A percentile compares a stretch with the other conserved stretches of the same genome.
These are phyloP conservation scores for Trichogramma dendrolimi DNA, from an alignment of 2,888 invertebrate species.

Conservation along the genomic window DNA sequence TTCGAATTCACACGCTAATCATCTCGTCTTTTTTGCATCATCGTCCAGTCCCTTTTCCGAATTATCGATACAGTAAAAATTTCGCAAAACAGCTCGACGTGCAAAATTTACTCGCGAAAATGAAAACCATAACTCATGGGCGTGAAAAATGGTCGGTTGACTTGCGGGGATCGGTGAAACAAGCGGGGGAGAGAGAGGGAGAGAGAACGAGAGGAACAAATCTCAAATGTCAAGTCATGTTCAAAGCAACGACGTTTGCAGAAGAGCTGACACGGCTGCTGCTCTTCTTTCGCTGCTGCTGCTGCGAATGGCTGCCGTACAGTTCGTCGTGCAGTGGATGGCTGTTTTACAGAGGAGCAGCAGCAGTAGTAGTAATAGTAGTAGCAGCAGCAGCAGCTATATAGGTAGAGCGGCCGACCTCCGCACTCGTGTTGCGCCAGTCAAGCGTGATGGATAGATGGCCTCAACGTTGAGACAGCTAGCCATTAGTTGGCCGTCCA, in stretches of 20 bases:
- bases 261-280: no score
- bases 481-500: slow-evolving; percentile 38
- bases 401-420: slow-evolving; percentile 26
- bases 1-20: neutral
- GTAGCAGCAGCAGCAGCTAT: slow-evolving; percentile 34
- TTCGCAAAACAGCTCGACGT: no score
- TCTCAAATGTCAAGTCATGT: neutral
- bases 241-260: neutral
- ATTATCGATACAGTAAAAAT: no score
- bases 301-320: no score
- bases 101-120: neutral
- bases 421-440: slow-evolving; percentile 15
- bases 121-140: neutral
- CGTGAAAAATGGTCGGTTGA: no score
- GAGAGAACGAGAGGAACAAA: slow-evolving; percentile 3
- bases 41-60: no score
- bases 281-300: neutral
- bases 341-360: neutral
- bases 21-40: no score
- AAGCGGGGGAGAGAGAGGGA: slow-evolving; percentile 1
- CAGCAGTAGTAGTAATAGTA: no score
- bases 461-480: slow-evolving; percentile 37
- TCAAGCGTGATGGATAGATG: slow-evolving; percentile 37
- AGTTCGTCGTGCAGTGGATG: slow-evolving; percentile 10
- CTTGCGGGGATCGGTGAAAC: no score